Evolutionary conservation across 2,113 vertebrate genomes (phyloP).

Genomic region (Semnornis frantzii): DNA sequence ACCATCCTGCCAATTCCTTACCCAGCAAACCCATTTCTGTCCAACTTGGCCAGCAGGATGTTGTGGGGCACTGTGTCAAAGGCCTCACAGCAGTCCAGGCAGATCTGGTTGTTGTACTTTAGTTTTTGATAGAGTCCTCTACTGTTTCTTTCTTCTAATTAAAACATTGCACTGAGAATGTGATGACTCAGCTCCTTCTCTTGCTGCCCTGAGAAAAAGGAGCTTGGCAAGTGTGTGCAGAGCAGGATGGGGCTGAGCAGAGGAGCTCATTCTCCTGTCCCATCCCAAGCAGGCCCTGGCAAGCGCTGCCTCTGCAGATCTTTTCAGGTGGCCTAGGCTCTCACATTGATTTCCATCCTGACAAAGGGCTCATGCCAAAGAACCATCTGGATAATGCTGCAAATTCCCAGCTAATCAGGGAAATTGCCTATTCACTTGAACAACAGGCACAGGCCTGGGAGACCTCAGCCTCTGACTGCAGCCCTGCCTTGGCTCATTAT

Average conservation of each 20-base stretch:
- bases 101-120: not conserved
- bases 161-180: not conserved
- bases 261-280: not conserved
- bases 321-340: conserved; percentile 52
- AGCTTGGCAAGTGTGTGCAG: not conserved
- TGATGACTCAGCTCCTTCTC: not conserved
- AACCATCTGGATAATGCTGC: conserved; percentile 44
- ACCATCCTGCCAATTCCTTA: too few relatives aligned
- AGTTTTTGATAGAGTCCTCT: not conserved
- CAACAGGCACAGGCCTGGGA: conserved; percentile 51
- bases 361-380: conserved; percentile 37
- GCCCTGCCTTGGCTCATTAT: conserved; percentile 64
- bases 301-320: not conserved
- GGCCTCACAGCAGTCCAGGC: too few relatives aligned
- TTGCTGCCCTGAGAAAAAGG: not conserved
- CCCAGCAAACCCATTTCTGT: too few relatives aligned
- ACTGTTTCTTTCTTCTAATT: not conserved
- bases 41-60: too few relatives aligned
- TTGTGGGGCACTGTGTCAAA: too few relatives aligned
- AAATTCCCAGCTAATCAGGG: conserved; percentile 61
- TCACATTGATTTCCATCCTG: conserved; percentile 20
- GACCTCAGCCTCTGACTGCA: conserved; percentile 23
- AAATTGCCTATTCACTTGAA: conserved; percentile 56
- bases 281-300: not conserved
- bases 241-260: not conserved